Evolutionary conservation across 2,888 invertebrate genomes (phyloP), one percentile per base, ranked within the genome.

Genomic region (Drosophila nr. perissopoda): DNA sequence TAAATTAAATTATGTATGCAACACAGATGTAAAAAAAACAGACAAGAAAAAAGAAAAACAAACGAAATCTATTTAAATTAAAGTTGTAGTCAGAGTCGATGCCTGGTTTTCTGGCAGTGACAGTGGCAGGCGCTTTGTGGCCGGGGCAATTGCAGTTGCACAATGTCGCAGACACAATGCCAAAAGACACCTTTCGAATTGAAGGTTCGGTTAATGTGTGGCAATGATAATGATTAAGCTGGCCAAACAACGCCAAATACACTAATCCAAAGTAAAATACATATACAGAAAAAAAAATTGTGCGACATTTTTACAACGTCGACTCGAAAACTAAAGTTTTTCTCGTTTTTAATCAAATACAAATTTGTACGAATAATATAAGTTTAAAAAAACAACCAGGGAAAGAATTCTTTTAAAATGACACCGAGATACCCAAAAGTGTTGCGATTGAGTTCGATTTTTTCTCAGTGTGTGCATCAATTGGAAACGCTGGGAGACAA

Each of bases 191-290:
- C 90, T 85, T 90, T 85, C 88, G 73, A 90, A 88, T 90, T 85
- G 85, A 85, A 74, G 74, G 70, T 68, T 72, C 62, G 31, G 54
- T 63, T 65, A 70, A 79, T 81, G 78, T 90, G 86, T 80, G 90
- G 90, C 82, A 85, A 85, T 89, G 80, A 86, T 89, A 80, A 90
- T 85, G 86, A 85, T 87, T 90, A 73, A 82, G 68, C 68, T 77
- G 71, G 69, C 69, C 71, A 76, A 84, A 89, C 82, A 89, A 49
- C 59, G 16, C 64, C 59, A 74, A 73, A 64, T 36, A 64, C 11
- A 29, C 27, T 18, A 54, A 54, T 36, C 36, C 34, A 54, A 36
- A n/a, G 11, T 18, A 11, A 4, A 40, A 42, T 11, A 42, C 11
- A 21, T 13, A n/a, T 5, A 21, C 40, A 40, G n/a, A 4, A n/a